Percentiles rank a stretch among this genome's conserved stretches.
These are phyloP conservation scores for Archivesica marissinica DNA, from an alignment of 1,140 invertebrate genomes.

Conservation along the genomic window DNA sequence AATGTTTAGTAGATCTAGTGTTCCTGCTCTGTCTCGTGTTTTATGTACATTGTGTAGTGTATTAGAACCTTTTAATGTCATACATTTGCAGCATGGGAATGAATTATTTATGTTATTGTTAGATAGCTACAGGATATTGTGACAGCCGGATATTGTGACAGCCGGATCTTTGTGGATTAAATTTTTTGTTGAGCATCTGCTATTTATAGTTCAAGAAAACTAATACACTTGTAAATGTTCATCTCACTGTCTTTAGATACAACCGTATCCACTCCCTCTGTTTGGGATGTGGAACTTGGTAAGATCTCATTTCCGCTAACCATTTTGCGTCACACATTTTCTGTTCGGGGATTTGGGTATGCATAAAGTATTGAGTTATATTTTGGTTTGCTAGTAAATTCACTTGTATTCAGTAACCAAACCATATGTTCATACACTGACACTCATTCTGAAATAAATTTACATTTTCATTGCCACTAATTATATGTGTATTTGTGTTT, in stretches of 20 bases:
- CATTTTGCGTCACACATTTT: conserved; percentile 3
- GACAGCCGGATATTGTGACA: neutral
- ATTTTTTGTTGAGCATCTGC: neutral
- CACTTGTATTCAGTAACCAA: too few relatives aligned
- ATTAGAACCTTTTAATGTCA: neutral
- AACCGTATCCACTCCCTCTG: conserved; percentile 38
- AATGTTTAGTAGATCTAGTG: too few relatives aligned
- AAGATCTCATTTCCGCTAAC: conserved; percentile 30
- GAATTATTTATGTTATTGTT: neutral
- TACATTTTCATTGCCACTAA: neutral
- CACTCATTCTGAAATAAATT: too few relatives aligned
- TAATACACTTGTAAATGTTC: neutral
- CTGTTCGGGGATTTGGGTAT: conserved; percentile 2
- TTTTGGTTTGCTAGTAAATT: too few relatives aligned
- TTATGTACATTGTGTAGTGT: too few relatives aligned
- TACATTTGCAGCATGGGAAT: neutral
- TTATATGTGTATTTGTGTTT: neutral
- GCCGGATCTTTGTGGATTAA: neutral
- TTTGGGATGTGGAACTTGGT: conserved; percentile 40
- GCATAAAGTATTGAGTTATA: too few relatives aligned
- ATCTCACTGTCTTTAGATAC: conserved; percentile 47
- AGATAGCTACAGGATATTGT: neutral
- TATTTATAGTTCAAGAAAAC: neutral
- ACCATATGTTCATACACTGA: too few relatives aligned
- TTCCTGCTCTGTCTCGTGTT: too few relatives aligned